These are phyloP conservation scores for Lynx canadensis DNA, from an alignment of 2,113 vertebrate species.

Conservation along the genomic window DNA sequence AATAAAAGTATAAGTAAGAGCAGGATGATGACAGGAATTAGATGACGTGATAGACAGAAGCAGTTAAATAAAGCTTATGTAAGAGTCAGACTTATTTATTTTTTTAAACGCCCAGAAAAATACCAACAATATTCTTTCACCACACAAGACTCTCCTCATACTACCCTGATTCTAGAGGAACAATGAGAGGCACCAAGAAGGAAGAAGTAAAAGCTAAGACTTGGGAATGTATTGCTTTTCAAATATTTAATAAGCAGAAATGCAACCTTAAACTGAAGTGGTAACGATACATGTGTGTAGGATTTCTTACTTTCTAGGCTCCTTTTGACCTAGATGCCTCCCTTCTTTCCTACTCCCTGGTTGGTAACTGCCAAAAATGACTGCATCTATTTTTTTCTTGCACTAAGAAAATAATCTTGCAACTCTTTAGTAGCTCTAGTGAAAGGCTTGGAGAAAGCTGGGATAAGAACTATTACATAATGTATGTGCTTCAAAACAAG, in stretches of 20 bases:
- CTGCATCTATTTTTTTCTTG: slow-evolving; percentile 24
- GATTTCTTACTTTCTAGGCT: neutral
- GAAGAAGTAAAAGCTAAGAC: neutral
- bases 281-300: neutral
- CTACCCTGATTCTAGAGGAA: neutral
- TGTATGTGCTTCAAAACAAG: slow-evolving; percentile 41
- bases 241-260: neutral
- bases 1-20: neutral
- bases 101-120: neutral
- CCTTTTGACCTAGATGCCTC: neutral
- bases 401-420: slow-evolving; percentile 48
- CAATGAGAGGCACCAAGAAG: neutral
- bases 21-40: neutral
- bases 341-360: neutral
- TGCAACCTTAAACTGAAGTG: neutral
- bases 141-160: neutral
- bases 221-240: neutral
- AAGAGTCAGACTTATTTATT: neutral
- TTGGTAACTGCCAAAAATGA: neutral
- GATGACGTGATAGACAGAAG: neutral
- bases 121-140: neutral
- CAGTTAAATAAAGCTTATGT: neutral
- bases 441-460: slow-evolving; percentile 49
- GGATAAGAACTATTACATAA: slow-evolving; percentile 53
- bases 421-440: slow-evolving; percentile 15